Conservation (phyloP, 2,888 invertebrate species). For the Parthenolecanium corni region DNA sequence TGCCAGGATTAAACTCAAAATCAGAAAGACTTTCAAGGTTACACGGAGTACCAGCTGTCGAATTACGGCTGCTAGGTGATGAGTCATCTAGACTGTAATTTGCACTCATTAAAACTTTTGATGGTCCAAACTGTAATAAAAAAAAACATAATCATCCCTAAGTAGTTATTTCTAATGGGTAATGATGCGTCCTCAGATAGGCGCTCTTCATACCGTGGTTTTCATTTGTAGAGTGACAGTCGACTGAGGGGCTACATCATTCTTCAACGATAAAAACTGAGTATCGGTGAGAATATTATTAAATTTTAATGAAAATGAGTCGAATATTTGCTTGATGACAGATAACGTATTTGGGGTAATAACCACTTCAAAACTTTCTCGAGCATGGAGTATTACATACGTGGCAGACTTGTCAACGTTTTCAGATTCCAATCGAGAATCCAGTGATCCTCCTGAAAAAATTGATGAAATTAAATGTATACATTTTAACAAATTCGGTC, state of each 20-base stretch:
- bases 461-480: not conserved
- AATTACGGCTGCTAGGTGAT: slow-evolving; percentile 43
- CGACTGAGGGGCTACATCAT: slow-evolving; percentile 47
- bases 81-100: slow-evolving; percentile 52
- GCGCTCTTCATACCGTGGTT: slow-evolving; percentile 35
- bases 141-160: not conserved
- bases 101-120: slow-evolving; percentile 44
- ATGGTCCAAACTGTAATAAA: slow-evolving; percentile 34
- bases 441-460: slow-evolving; percentile 42
- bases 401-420: slow-evolving; percentile 44
- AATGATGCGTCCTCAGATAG: no score
- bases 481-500: not conserved
- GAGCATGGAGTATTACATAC: slow-evolving; percentile 56
- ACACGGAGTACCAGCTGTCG: slow-evolving; percentile 35
- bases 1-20: slow-evolving; percentile 35
- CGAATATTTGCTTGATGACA: slow-evolving; percentile 43
- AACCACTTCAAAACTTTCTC: slow-evolving; percentile 54
- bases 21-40: slow-evolving; percentile 31
- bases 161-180: no score
- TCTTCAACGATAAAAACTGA: slow-evolving; percentile 44
- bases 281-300: slow-evolving; percentile 40
- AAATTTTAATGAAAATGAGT: slow-evolving; percentile 40
- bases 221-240: slow-evolving; percentile 36
- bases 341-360: slow-evolving; percentile 54
- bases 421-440: slow-evolving; percentile 44